phyloP scores from a whole-genome alignment of 2,113 vertebrate genomes.

The Suncus etruscus region DNA sequence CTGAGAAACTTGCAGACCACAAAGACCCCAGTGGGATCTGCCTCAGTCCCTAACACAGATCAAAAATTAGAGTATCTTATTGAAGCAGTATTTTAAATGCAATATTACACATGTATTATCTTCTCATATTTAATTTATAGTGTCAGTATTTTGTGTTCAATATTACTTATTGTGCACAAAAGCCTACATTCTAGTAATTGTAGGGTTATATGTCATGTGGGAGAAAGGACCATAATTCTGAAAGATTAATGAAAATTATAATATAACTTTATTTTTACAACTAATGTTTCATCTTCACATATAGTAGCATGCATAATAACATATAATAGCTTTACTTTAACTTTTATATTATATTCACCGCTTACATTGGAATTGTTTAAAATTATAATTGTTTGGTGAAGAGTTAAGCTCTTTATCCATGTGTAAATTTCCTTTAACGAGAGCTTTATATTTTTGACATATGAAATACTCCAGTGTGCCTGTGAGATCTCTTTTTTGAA shows the following conservation, averaged over 20 bases:
- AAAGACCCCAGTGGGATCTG: too few relatives aligned
- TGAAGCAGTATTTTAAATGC: slow-evolving; percentile 63
- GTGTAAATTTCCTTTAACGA: slow-evolving; percentile 18
- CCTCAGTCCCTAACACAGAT: too few relatives aligned
- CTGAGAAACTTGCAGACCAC: too few relatives aligned
- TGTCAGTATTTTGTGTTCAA: not conserved
- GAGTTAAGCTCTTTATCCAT: slow-evolving; percentile 15
- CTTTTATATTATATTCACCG: slow-evolving; percentile 59
- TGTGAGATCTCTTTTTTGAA: not conserved
- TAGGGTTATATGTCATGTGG: not conserved
- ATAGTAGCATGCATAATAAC: slow-evolving; percentile 52
- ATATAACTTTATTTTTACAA: slow-evolving; percentile 43
- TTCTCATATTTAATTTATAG: slow-evolving; percentile 68
- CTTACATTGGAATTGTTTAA: slow-evolving; percentile 40
- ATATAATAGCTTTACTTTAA: slow-evolving; percentile 35
- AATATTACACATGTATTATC: not conserved
- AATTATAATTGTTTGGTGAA: slow-evolving; percentile 60
- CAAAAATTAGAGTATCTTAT: slow-evolving; percentile 31
- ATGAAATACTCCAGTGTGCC: slow-evolving; percentile 5
- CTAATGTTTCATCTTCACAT: slow-evolving; percentile 31
- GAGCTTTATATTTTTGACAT: not conserved
- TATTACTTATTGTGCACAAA: not conserved
- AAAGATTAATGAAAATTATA: slow-evolving; percentile 21
- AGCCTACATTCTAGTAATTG: not conserved
- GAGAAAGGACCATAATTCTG: not conserved